Evolutionary conservation across 2,113 vertebrate genomes (phyloP).

Genomic region (Cyprinus carpio): DNA sequence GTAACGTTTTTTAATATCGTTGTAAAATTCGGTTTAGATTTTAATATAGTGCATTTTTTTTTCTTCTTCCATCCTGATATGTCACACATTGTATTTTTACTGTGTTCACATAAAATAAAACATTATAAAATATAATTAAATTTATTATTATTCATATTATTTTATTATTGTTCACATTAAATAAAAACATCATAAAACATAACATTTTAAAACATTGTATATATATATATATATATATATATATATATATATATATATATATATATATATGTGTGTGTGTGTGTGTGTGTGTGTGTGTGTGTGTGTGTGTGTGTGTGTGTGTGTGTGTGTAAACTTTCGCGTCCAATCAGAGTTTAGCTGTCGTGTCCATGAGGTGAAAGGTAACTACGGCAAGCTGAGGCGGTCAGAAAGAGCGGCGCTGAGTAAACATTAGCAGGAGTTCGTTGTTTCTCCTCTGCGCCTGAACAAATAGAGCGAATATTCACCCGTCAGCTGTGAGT

Average conservation of each 20-base stretch:
- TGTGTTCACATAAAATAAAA: not conserved
- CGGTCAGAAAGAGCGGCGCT: slow-evolving; percentile 13
- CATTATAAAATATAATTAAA: no score
- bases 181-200: not conserved
- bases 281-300: no score
- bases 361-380: slow-evolving; percentile 71
- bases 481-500: not conserved
- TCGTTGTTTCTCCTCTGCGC: not conserved
- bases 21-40: not conserved
- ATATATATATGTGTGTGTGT: no score
- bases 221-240: no score
- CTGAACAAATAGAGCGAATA: not conserved
- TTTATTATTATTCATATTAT: not conserved
- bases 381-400: slow-evolving; percentile 64
- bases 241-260: no score
- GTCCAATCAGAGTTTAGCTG: slow-evolving; percentile 64
- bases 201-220: no score
- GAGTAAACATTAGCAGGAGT: not conserved
- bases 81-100: not conserved
- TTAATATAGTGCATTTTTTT: not conserved
- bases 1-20: no score
- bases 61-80: not conserved
- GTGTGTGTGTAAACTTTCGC: not conserved
- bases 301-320: no score
- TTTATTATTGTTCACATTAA: not conserved